Base-by-base conservation (phyloP, 1,140 invertebrate species). In the Lamellibrachia luymesi region DNA sequence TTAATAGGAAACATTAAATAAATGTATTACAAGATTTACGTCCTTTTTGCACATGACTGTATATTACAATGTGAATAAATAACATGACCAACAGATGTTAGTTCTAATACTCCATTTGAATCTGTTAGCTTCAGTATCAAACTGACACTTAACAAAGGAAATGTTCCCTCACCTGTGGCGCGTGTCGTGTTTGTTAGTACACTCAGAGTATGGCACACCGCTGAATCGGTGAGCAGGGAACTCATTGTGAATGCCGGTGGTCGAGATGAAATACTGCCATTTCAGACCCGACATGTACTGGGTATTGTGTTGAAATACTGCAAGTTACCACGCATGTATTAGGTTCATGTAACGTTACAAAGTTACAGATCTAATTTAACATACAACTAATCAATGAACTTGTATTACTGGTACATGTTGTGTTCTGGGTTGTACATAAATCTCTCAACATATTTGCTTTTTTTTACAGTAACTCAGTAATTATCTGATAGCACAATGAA, bases 201-300 rank as follows among this genome's bases (percentile, higher is more conserved):
- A 96, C 92, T 95, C 93, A 27, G 94, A 92, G 92, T 93, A 94
- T 93, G 95, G 92, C 50, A 92, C 92, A 93, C 94, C 94, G 90
- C 94, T 94, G 94, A 95, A 95, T 90, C 95, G 95, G 94, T 96
- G 97, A 2, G 96, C 96, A 25, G 97, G 97, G 94, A 96, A 97
- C 94, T 97, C 97, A 93, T 96, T 97, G 94, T 97, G 96, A 49
- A 97, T 95, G 6, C 97, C 97, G 91, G 96, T 95, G 8, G 95
- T 94, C 13, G 96, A 96, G 90, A 97, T 96, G 94, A 97, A 97
- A 94, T 97, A 97, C 94, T 97, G 97, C 97, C 97, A 97, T 93
- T 97, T 97, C n/a, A 97, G 94, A 90, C 95, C 96, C 6, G 96
- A 96, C 93, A 96, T 94, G 52, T 95, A 95, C 91, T 96, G 95